Conservation (phyloP, 2,888 invertebrate genomes). For the Drosophila siamana region DNA sequence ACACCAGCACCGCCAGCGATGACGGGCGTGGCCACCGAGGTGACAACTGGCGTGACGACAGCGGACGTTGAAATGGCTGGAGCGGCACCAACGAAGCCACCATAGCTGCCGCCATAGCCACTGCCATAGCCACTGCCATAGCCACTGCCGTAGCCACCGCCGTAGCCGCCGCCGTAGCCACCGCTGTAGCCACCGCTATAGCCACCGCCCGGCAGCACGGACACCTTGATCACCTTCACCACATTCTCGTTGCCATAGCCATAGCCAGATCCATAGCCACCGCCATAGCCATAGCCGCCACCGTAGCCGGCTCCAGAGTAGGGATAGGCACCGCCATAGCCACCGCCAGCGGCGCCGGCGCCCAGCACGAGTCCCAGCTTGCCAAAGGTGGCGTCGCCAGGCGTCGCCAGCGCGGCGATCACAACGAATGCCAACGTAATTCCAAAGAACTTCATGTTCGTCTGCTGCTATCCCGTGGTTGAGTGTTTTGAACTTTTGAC, state of each 20-base stretch:
- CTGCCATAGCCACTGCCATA: slow-evolving; percentile 50
- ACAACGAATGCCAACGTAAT: slow-evolving; percentile 37
- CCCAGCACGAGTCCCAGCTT: slow-evolving; percentile 71
- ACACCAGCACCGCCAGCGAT: slow-evolving; percentile 50
- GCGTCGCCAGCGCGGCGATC: slow-evolving; percentile 39
- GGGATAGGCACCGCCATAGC: slow-evolving; percentile 49
- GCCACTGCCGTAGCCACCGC: slow-evolving; percentile 43
- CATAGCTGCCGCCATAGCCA: slow-evolving; percentile 49
- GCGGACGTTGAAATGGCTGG: slow-evolving; percentile 74
- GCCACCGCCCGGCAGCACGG: slow-evolving; percentile 37
- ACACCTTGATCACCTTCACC: slow-evolving; percentile 22
- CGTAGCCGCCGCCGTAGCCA: slow-evolving; percentile 46
- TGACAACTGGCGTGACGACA: slow-evolving; percentile 74
- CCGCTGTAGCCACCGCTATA: slow-evolving; percentile 40
- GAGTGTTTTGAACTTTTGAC: no score
- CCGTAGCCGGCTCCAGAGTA: slow-evolving; percentile 45
- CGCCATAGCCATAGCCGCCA: slow-evolving; percentile 45
- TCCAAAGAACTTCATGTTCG: slow-evolving; percentile 66
- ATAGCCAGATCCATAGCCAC: slow-evolving; percentile 41
- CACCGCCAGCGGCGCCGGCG: slow-evolving; percentile 35
- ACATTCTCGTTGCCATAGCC: slow-evolving; percentile 27
- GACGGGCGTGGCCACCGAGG: slow-evolving; percentile 72
- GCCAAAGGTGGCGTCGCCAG: slow-evolving; percentile 72
- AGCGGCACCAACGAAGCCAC: slow-evolving; percentile 66
- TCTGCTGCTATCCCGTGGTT: no score